Conservation (phyloP, 92 coral and sea anemone species). For the Ricordea florida region DNA sequence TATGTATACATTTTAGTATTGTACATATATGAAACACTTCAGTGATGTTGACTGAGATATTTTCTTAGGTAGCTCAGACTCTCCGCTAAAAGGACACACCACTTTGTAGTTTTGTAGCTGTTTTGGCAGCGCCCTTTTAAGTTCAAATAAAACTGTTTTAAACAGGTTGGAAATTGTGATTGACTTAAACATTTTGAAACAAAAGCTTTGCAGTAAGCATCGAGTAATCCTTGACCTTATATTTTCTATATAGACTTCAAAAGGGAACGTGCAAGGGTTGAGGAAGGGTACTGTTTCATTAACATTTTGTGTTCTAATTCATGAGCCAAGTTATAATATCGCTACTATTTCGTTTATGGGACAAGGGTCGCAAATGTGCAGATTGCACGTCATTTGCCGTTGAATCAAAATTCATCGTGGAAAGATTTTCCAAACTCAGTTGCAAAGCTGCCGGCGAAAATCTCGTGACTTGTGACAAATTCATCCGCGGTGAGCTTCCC, state of each 20-base stretch:
- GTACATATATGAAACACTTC: too few species aligned
- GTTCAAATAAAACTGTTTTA: constrained; percentile 13
- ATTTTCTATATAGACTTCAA: too few species aligned
- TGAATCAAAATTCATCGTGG: constrained; percentile 82
- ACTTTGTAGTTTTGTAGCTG: background rate
- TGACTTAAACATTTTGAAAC: too few species aligned
- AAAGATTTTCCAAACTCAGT: constrained; percentile 86
- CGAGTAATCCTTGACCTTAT: too few species aligned
- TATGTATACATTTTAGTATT: too few species aligned
- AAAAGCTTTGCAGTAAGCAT: too few species aligned
- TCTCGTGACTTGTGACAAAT: constrained; percentile 77
- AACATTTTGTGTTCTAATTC: too few species aligned
- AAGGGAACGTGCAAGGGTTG: too few species aligned
- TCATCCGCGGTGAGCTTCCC: constrained; percentile 89
- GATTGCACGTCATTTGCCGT: background rate
- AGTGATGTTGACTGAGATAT: background rate
- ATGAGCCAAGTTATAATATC: too few species aligned
- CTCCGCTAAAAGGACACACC: background rate
- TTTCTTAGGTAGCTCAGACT: constrained; percentile 25
- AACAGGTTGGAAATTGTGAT: background rate
- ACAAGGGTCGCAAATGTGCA: background rate
- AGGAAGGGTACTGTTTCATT: too few species aligned
- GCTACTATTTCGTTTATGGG: background rate
- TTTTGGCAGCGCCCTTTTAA: background rate
- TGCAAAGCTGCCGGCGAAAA: constrained; percentile 85